Evolutionary conservation across 2,797 vertebrate species (phyloP).

Genomic region (Urocyon cinereoargenteus): DNA sequence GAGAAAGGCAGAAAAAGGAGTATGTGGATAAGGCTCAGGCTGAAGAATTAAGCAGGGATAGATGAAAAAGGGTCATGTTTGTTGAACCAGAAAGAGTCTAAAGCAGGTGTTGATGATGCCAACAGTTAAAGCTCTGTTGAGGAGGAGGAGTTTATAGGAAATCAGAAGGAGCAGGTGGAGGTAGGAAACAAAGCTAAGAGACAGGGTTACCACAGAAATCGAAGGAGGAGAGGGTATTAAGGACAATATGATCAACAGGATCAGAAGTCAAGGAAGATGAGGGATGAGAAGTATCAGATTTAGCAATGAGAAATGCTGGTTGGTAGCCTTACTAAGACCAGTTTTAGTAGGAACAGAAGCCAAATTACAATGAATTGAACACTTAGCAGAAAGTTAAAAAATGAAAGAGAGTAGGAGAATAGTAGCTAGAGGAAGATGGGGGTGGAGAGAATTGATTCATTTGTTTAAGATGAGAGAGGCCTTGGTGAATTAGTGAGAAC

Average conservation of each 20-base stretch:
- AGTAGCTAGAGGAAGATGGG: not conserved
- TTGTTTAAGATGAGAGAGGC: not conserved
- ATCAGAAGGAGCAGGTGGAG: not conserved
- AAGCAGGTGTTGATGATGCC: not conserved
- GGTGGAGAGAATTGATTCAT: not conserved
- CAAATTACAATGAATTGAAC: not conserved
- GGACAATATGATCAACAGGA: not conserved
- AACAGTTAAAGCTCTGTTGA: not conserved
- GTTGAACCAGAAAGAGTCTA: not conserved
- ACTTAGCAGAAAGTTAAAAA: not conserved
- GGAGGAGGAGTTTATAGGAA: not conserved
- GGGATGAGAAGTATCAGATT: not conserved
- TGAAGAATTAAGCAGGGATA: not conserved
- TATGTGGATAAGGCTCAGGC: not conserved
- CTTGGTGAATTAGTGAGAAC: not conserved
- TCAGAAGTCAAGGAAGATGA: not conserved
- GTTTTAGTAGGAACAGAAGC: conserved; percentile 23
- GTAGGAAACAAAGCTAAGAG: not conserved
- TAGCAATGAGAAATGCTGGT: not conserved
- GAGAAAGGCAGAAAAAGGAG: not conserved
- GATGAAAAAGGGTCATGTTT: not conserved
- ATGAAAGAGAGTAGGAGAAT: not conserved
- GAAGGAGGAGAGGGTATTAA: not conserved
- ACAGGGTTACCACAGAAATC: not conserved
- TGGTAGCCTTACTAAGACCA: not conserved